Evolutionary conservation across 1,140 invertebrate species (phyloP).

Genomic region (Bombus picipes): DNA sequence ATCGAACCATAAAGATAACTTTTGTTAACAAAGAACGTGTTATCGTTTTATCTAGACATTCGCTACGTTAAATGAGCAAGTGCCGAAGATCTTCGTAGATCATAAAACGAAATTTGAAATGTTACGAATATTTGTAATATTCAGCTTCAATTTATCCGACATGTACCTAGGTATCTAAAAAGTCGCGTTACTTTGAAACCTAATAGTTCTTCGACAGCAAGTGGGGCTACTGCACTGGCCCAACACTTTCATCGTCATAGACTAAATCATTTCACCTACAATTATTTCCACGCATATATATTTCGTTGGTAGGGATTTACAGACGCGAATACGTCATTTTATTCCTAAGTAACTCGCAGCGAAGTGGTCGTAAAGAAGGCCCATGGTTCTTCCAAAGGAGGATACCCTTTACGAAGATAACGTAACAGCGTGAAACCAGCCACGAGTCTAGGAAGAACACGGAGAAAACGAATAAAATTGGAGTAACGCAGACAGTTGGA

Average conservation of each 20-base stretch:
- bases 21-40: neutral
- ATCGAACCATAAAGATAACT: neutral
- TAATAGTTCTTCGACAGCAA: neutral
- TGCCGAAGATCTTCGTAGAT: neutral
- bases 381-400: neutral
- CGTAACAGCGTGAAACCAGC: neutral
- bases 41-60: neutral
- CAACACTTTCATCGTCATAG: no score
- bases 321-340: neutral
- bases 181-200: neutral
- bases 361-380: conserved; percentile 21
- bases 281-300: neutral
- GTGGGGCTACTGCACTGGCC: no score
- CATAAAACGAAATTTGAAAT: neutral
- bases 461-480: conserved; percentile 21
- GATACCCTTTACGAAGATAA: neutral
- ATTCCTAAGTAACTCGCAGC: conserved; percentile 8
- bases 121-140: no score
- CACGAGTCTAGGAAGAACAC: neutral
- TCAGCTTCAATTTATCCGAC: neutral
- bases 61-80: neutral
- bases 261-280: neutral
- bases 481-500: conserved; percentile 33
- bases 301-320: neutral
- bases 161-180: neutral